These are phyloP conservation scores for Lithosia quadra DNA, from an alignment of 2,888 invertebrate genomes.

Conservation along the genomic window DNA sequence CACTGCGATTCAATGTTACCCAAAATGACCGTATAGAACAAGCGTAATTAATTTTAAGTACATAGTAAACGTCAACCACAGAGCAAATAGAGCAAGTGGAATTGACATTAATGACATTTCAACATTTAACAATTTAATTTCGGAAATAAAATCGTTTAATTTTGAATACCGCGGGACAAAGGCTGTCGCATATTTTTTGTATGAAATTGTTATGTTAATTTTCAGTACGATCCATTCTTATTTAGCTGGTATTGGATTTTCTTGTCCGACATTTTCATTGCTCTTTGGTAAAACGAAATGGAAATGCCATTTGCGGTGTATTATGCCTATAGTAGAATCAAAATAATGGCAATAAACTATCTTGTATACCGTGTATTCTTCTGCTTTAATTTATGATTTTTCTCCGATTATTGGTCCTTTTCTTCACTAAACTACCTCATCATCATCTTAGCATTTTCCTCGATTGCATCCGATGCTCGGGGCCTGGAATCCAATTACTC, in stretches of 20 bases:
- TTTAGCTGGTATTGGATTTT: slow-evolving; percentile 1
- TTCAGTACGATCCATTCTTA: slow-evolving; percentile 11
- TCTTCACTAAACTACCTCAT: background rate
- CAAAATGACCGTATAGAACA: too few species aligned
- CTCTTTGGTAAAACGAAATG: slow-evolving; percentile 1
- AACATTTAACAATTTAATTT: too few species aligned
- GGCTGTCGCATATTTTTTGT: slow-evolving; percentile 13
- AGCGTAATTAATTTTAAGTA: too few species aligned
- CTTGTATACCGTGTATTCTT: background rate
- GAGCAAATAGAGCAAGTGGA: too few species aligned
- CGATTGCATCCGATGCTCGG: too few species aligned
- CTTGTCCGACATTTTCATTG: background rate
- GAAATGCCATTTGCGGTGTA: background rate
- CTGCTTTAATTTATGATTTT: background rate
- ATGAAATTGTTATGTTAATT: slow-evolving; percentile 33
- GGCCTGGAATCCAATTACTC: too few species aligned
- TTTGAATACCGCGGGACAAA: slow-evolving; percentile 14
- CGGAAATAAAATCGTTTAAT: slow-evolving; percentile 14
- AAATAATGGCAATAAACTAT: background rate
- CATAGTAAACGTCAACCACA: too few species aligned
- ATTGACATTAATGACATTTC: background rate
- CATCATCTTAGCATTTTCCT: too few species aligned
- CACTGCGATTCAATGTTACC: too few species aligned
- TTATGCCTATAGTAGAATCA: background rate
- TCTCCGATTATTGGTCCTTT: background rate